Evolutionary conservation across 2,113 vertebrate species (phyloP), one percentile per base, ranked within the genome.

Genomic region (Psilopogon haemacephalus): DNA sequence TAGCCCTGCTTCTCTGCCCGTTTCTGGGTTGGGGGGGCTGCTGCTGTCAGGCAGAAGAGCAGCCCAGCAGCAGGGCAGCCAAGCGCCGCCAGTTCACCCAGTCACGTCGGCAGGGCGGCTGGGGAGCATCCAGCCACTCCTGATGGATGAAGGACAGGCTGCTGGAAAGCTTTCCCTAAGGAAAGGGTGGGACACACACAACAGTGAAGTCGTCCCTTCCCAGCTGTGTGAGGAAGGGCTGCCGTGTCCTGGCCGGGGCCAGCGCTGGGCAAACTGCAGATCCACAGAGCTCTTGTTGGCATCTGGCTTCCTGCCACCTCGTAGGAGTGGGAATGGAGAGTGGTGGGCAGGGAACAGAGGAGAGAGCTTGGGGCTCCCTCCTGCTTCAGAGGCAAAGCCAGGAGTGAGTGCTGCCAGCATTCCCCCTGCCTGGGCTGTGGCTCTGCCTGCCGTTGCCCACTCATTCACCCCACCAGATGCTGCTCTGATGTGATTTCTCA

Each of bases 11-110:
- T 50, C 70, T 69, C 26, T 40, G n/a, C n/a, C 40, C 18, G 3
- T 38, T 71, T 55, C 26, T 27, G 32, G n/a, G 37, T 32, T 73
- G 48, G 79, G 48, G 79, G 56, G 70, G 32, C n/a, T 59, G 67
- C 37, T 48, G 23, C 30, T 1, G 2, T 26, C 8, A 54, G 48
- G 28, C 2, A 0, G 6, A 44, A 32, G 14, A 93, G 56, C 28
- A 84, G 65, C 32, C 15, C 0, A 0, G 18, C 21, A 77, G 26
- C 0, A 0, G 33, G 15, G 19, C 28, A 27, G 23, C 10, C 0
- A 3, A 72, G 23, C 50, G 59, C 35, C 18, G 44, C 46, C 46
- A 77, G n/a, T 27, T 28, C 0, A 0, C 17, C 72, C 4, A 3
- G 11, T 37, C 1, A 4, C 63, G 33, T 10, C 0, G 2, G 17